These are phyloP conservation scores for Oncorhynchus keta DNA, from an alignment of 2,113 vertebrate genomes.

Conservation along the genomic window DNA sequence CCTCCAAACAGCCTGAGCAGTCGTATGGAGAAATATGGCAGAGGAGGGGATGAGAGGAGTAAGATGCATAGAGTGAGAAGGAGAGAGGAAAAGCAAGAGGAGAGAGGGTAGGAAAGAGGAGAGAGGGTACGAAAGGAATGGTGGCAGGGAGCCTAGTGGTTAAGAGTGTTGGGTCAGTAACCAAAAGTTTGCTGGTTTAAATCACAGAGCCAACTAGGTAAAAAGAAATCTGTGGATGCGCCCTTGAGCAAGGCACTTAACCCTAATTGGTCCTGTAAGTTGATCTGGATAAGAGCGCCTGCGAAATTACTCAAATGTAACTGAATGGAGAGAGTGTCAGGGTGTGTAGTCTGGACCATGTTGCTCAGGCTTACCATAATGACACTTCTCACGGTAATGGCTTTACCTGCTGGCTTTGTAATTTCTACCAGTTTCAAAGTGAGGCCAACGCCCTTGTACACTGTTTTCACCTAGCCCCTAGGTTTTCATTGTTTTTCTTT, in stretches of 20 bases:
- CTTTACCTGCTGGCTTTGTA: constrained; percentile 54
- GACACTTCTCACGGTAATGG: constrained; percentile 51
- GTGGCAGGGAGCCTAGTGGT: neutral
- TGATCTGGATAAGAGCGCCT: too few species aligned
- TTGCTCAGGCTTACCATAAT: constrained; percentile 33
- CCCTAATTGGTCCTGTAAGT: too few species aligned
- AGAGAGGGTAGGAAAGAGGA: constrained; percentile 11
- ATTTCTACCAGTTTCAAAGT: constrained; percentile 41
- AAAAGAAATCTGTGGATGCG: too few species aligned
- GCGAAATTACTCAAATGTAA: neutral
- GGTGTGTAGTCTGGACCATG: constrained; percentile 5
- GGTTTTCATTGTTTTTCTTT: constrained; percentile 50
- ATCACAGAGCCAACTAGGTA: too few species aligned
- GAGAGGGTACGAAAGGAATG: neutral
- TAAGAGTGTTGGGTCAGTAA: too few species aligned
- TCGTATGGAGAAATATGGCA: constrained; percentile 18
- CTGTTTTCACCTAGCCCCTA: constrained; percentile 45
- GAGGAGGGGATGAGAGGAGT: neutral
- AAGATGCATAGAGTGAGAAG: neutral
- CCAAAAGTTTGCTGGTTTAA: too few species aligned
- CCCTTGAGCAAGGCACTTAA: too few species aligned
- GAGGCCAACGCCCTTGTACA: constrained; percentile 20
- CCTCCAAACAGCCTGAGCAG: constrained; percentile 32
- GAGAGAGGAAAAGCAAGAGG: neutral
- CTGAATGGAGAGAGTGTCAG: constrained; percentile 16